A percentile compares a stretch with the other conserved stretches of the same genome.
Conservation (phyloP, 2,797 vertebrate genomes). For the Peromyscus melanophrys region DNA sequence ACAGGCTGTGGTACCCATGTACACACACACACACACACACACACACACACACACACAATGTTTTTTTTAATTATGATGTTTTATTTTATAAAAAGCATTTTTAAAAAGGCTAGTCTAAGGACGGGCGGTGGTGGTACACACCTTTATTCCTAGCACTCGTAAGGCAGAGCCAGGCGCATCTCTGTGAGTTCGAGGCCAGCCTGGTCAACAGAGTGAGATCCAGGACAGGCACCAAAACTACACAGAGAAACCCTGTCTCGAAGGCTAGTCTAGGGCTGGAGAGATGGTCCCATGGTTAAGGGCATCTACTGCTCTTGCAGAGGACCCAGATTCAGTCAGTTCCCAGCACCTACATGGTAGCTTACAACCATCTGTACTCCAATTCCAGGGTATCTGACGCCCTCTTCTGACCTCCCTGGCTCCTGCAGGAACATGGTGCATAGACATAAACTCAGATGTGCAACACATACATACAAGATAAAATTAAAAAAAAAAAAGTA, state of each 20-base stretch:
- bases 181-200: no score
- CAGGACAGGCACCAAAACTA: no score
- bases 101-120: background rate
- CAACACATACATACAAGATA: constrained; percentile 3
- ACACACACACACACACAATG: background rate
- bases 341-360: no score
- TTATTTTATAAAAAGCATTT: background rate
- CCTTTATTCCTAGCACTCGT: no score
- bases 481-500: background rate
- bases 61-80: background rate
- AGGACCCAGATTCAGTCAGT: background rate
- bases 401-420: background rate
- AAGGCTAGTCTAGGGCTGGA: background rate
- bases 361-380: background rate
- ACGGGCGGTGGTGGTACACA: no score
- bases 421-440: background rate
- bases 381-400: background rate
- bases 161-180: no score
- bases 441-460: background rate
- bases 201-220: no score
- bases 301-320: background rate
- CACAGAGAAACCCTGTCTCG: no score
- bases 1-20: background rate
- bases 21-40: no score
- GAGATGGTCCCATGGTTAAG: background rate